Base-by-base conservation (phyloP, 1,140 invertebrate genomes). In the Pentalonia nigronervosa region DNA sequence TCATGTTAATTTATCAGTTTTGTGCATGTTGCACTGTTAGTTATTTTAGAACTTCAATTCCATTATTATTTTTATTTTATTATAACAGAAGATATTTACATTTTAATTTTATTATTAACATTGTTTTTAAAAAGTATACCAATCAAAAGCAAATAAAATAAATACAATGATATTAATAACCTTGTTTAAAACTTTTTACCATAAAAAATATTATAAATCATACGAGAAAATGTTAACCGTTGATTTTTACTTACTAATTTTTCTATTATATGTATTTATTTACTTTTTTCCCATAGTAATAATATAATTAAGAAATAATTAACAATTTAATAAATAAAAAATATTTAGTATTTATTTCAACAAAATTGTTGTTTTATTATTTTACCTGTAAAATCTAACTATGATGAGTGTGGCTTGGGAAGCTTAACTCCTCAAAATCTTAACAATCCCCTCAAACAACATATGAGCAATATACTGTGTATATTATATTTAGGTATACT, bases 91-190 rank as follows among this genome's bases (percentile, higher is more conserved):
- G 60, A 76, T 17, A 67, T 67, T 67, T 67, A 67, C 60, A n/a
- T 76, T 76, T 76, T 76, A n/a, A n/a, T 76, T 76, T 76, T 76
- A 76, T n/a, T n/a, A 76, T 76, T 76, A 76, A 76, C n/a, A 76
- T 76, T 76, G 14, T n/a, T 76, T 76, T 76, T 76, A 76, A 76
- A n/a, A 76, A n/a, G 6, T 76, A 76, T 76, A 76, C 60, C 60
- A 76, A 76, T 76, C 30, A 76, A 76, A 9, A 76, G 60, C 60
- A 76, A n/a, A n/a, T 76, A 76, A 67, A n/a, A 67, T 41, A 34
- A n/a, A n/a, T 67, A n/a, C 3, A 76, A 17, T 67, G 7, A n/a
- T 3, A n/a, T n/a, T n/a, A 67, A 76, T 34, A n/a, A 76, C 14
- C 3, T n/a, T 76, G 30, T 60, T 60, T 30, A 60, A 60, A 30